Base-by-base conservation (phyloP, 2,113 vertebrate genomes). In the Reinhardtius hippoglossoides region DNA sequence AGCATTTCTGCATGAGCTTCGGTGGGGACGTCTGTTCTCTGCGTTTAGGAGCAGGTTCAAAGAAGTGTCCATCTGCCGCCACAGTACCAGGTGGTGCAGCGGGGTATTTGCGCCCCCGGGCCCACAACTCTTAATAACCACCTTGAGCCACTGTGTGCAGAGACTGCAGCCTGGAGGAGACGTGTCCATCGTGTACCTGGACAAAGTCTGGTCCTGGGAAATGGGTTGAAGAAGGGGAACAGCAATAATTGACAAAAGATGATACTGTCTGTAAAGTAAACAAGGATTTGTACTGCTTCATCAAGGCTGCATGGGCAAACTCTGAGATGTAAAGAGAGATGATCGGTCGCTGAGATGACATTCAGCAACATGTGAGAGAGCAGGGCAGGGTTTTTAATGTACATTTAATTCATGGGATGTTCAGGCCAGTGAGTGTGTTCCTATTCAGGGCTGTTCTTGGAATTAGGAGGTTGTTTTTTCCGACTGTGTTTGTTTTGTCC, bases 41-140 rank as follows among this genome's bases (percentile, higher is more conserved):
- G 71, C 68, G 2, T 27, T 82, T 72, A 91, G 74, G n/a, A 81
- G 85, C 35, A 90, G 78, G 0, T 82, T 71, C 54, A 94, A 79
- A 68, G 92, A 94, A 27, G 90, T 87, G 63, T 92, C 82, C 48
- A 94, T 82, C 52, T 95, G 91, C 0, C 93, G 89, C 91, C 94
- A 94, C 31, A 94, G 84, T 21, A 92, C 90, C 66, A 95, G 75
- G 59, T 94, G 92, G 50, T 3, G 64, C 48, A 80, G 40, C 23
- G 84, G 88, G 31, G 74, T 0, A 3, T 84, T 52, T 23, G 23
- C 16, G 26, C 75, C 61, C 35, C 37, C n/a, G 68, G 40, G 4
- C 13, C 71, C 82, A 77, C 57, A 95, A 78, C 16, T 71, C 37
- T 9, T 88, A 81, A 82, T 6, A 23, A 21, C n/a, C 26, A 67